Base-by-base conservation (phyloP, 2,888 invertebrate genomes). In the Agrotis exclamationis region DNA sequence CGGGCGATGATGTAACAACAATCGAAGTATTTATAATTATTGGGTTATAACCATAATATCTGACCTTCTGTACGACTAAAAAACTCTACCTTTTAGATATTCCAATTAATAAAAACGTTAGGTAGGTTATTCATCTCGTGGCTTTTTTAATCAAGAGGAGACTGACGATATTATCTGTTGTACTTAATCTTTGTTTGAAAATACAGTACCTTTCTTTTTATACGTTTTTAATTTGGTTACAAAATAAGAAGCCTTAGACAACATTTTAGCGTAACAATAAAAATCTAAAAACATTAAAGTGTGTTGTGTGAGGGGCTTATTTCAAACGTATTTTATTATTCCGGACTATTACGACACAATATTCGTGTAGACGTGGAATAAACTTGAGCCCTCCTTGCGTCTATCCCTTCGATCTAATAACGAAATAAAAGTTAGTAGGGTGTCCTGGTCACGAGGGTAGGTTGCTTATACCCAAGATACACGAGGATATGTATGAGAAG, bases 391-490 rank as follows among this genome's bases (percentile, higher is more conserved):
- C 88, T 90, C 85, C 87, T 87, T 86, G 82, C 84, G 84, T 84
- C 85, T 86, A 86, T 91, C 92, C 92, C 93, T 92, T 90, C 90
- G 83, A 88, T 90, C 88, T 90, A 92, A 93, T 93, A 93, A 92
- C 90, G 89, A 91, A 94, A 95, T 94, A 93, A 93, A 93, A 92
- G 94, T 95, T 93, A 94, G 91, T 94, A 92, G 95, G 95, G 95
- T 94, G 93, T 56, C 88, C 87, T 87, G 92, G 93, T 92, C 91
- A 91, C 88, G 88, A 88, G 92, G 93, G 93, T 89, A 87, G 80
- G 47, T 76, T 73, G 72, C 79, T 81, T 84, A 82, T 82, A 85
- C 79, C 80, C 67, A 83, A 70, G 82, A 74, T 81, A 85, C 85
- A 87, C 87, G 88, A 87, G 80, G 82, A 85, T 84, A 79, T 86